Conservation (phyloP, 2,113 vertebrate genomes). For the Silurus glanis region DNA sequence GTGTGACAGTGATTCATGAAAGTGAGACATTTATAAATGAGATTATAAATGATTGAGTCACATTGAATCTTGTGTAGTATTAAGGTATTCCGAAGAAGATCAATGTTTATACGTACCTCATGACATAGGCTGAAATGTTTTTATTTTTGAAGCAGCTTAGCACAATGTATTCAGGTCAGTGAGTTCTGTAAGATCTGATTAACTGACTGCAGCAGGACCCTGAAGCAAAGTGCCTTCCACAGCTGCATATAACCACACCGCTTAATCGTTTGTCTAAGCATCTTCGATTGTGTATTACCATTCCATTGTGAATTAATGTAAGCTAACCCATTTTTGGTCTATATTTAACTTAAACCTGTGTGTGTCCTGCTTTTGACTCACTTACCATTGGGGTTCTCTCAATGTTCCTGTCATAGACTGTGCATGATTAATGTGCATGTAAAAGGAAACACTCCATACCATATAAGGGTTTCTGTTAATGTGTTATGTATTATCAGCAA, state of each 20-base stretch:
- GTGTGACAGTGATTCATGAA: neutral
- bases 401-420: neutral
- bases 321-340: neutral
- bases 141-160: slow-evolving; percentile 37
- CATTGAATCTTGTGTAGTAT: neutral
- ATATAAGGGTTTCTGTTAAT: neutral
- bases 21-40: neutral
- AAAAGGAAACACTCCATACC: neutral
- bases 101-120: neutral
- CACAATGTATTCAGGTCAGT: slow-evolving; percentile 59
- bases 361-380: neutral
- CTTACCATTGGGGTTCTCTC: neutral
- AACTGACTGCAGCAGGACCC: slow-evolving; percentile 53
- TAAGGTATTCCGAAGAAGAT: neutral
- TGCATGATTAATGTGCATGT: neutral
- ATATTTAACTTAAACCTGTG: neutral
- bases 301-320: neutral
- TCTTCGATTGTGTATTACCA: neutral
- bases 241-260: neutral
- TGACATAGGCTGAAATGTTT: slow-evolving; percentile 4
- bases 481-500: neutral
- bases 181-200: slow-evolving; percentile 60
- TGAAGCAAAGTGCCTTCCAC: slow-evolving; percentile 30
- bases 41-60: neutral
- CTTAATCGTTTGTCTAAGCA: neutral